phyloP scores from a whole-genome alignment of 2,888 invertebrate species.

The Heliconius cydno region DNA sequence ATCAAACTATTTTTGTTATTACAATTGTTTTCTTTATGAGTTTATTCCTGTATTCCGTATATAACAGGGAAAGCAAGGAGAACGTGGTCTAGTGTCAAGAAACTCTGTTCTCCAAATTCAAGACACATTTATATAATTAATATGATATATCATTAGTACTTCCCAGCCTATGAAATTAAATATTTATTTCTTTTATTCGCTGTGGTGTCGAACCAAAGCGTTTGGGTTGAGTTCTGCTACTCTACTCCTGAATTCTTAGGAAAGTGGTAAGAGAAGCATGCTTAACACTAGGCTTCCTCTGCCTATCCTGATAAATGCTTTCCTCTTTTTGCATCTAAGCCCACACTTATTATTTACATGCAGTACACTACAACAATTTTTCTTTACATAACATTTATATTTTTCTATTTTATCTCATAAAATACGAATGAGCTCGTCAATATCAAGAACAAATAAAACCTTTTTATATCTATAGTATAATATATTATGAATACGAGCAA shows the following conservation, averaged over 20 bases:
- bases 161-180: neutral
- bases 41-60: neutral
- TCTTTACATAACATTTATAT: conserved; percentile 5
- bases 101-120: neutral
- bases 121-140: too few species aligned
- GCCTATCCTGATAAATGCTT: neutral
- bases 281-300: neutral
- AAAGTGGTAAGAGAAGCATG: neutral
- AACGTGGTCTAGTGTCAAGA: neutral
- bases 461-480: conserved; percentile 20
- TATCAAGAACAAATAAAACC: conserved; percentile 18
- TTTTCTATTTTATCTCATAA: conserved; percentile 7
- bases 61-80: neutral
- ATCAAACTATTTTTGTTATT: neutral
- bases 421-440: conserved; percentile 19
- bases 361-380: too few species aligned
- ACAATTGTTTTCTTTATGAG: neutral
- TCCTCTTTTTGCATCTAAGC: neutral
- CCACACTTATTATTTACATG: too few species aligned
- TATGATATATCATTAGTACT: too few species aligned
- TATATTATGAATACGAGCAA: conserved; percentile 20
- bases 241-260: neutral
- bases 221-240: neutral
- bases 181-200: neutral
- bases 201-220: neutral